These are phyloP conservation scores for Columba guinea DNA, from an alignment of 2,797 vertebrate species.

Conservation along the genomic window DNA sequence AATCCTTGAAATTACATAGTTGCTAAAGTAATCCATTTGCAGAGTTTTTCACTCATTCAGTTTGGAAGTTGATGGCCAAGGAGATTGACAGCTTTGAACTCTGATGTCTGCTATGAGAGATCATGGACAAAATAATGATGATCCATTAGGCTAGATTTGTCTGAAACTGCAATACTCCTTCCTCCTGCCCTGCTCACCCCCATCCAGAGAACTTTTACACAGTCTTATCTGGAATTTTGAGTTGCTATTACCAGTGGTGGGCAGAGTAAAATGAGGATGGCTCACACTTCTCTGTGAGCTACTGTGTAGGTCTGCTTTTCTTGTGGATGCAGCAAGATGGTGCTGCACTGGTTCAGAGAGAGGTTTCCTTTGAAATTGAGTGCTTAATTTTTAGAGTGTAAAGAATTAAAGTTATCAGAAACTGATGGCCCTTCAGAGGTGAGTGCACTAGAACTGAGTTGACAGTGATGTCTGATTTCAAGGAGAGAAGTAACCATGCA, in stretches of 20 bases:
- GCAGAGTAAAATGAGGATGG: not conserved
- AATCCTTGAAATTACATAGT: not conserved
- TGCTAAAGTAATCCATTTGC: not conserved
- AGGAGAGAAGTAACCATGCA: not conserved
- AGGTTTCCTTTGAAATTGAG: not conserved
- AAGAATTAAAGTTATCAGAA: constrained; percentile 9
- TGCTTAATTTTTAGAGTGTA: not conserved
- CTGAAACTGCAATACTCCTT: not conserved
- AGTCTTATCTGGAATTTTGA: not conserved
- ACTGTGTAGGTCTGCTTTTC: not conserved
- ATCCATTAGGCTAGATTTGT: not conserved
- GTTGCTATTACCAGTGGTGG: not conserved
- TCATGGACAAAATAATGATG: not conserved
- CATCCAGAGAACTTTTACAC: not conserved
- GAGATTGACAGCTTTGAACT: not conserved
- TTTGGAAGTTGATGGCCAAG: not conserved
- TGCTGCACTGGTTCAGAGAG: not conserved
- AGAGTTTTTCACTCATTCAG: not conserved
- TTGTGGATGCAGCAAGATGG: not conserved
- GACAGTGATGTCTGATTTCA: not conserved
- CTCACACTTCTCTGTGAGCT: not conserved
- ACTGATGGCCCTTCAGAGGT: not conserved
- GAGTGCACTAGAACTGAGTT: not conserved
- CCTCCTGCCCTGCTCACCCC: not conserved
- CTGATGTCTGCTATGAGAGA: not conserved